Conservation (phyloP, 1,140 invertebrate species). For the Drosophila takahashii region DNA sequence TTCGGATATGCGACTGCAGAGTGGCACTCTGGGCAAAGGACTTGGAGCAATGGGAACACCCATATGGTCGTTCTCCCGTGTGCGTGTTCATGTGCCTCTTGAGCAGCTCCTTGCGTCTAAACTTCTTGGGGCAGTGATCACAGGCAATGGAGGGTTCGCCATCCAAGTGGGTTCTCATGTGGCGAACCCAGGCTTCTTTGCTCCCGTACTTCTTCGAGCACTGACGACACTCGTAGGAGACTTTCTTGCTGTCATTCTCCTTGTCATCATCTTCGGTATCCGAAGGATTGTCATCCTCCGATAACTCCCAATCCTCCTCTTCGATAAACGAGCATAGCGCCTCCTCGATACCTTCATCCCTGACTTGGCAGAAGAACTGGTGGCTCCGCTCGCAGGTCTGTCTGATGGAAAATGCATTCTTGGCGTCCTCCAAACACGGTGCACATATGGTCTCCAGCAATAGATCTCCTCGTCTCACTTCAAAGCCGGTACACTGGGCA, state of each 20-base stretch:
- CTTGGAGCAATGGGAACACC: constrained; percentile 7
- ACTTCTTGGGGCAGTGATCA: not conserved
- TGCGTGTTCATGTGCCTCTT: constrained; percentile 1
- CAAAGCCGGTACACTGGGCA: constrained; percentile 5
- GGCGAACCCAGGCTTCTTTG: not conserved
- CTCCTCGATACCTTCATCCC: constrained; percentile 21
- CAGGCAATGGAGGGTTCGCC: constrained; percentile 1
- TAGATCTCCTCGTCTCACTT: constrained; percentile 6
- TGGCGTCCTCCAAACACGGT: constrained; percentile 1
- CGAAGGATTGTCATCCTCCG: no score
- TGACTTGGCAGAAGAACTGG: constrained; percentile 21
- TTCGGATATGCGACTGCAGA: constrained; percentile 12
- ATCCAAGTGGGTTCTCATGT: constrained; percentile 6
- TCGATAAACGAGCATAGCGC: constrained; percentile 8
- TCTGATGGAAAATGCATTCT: constrained; percentile 5
- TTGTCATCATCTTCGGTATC: no score
- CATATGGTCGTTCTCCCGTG: not conserved
- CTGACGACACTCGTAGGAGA: not conserved
- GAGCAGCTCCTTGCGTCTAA: not conserved
- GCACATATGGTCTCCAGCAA: constrained; percentile 19
- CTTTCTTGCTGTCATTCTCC: not conserved
- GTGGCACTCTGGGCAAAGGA: not conserved
- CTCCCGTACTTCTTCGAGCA: not conserved
- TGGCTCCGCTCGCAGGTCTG: constrained; percentile 4
- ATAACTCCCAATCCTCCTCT: constrained; percentile 18